These are phyloP conservation scores for Pelodiscus sinensis DNA, from an alignment of 2,113 vertebrate genomes.

Conservation along the genomic window DNA sequence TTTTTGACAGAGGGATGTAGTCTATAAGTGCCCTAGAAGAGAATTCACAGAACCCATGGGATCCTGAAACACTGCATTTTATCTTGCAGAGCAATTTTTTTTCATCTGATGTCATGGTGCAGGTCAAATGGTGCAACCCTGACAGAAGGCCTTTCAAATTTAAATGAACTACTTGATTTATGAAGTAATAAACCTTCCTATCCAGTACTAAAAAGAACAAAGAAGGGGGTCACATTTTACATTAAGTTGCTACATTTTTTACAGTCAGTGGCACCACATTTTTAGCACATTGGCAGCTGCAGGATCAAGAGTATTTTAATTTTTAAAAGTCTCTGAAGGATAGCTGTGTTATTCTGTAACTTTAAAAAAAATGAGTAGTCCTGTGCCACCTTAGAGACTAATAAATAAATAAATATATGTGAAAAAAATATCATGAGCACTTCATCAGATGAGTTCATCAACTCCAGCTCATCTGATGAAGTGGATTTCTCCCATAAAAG, in stretches of 20 bases:
- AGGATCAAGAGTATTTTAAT: neutral
- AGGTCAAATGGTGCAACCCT: neutral
- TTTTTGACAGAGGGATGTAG: too few relatives aligned
- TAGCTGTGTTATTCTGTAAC: too few relatives aligned
- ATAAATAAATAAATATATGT: too few relatives aligned
- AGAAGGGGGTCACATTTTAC: neutral
- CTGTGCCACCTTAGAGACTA: too few relatives aligned
- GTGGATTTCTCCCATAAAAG: too few relatives aligned
- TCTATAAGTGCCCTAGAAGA: neutral
- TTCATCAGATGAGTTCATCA: too few relatives aligned
- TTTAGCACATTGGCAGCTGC: neutral
- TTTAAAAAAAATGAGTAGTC: too few relatives aligned
- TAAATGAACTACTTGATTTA: neutral
- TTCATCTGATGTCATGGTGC: neutral
- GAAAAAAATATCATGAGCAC: too few relatives aligned
- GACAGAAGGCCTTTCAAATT: neutral
- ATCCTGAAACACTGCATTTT: neutral
- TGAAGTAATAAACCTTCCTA: neutral
- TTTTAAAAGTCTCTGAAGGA: too few relatives aligned
- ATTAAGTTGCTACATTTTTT: neutral
- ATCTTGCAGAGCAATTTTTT: slow-evolving; percentile 1
- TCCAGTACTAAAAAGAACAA: neutral
- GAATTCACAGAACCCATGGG: neutral
- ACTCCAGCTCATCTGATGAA: too few relatives aligned
- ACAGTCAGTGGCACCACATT: neutral